These are phyloP conservation scores for Cygnus atratus DNA, from an alignment of 2,113 vertebrate species.

Conservation along the genomic window DNA sequence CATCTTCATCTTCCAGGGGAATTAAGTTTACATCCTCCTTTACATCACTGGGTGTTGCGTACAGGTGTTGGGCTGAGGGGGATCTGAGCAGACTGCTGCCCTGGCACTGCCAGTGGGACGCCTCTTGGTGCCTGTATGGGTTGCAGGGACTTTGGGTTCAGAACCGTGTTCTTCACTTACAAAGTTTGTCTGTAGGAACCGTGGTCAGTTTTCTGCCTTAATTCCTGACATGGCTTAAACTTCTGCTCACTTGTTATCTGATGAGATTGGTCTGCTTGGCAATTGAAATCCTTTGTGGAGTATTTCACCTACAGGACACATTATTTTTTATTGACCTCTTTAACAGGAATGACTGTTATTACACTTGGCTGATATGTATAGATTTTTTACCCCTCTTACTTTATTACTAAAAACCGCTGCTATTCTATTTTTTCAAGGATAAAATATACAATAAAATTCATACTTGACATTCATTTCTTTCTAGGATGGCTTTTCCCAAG, in stretches of 20 bases:
- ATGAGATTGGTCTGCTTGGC: not conserved
- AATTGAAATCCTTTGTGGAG: not conserved
- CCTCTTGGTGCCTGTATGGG: not conserved
- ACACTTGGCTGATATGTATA: not conserved
- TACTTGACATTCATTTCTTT: not conserved
- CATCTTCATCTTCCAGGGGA: not conserved
- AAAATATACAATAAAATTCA: not conserved
- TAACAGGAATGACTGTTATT: not conserved
- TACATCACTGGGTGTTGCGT: not conserved
- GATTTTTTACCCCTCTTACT: not conserved
- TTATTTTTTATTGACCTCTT: conserved; percentile 1
- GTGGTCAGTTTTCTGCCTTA: not conserved
- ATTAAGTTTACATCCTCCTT: not conserved
- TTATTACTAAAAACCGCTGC: not conserved
- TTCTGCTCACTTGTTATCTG: not conserved
- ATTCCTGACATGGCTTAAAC: not conserved
- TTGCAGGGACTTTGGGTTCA: not conserved
- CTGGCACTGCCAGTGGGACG: not conserved
- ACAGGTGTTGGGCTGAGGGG: not conserved
- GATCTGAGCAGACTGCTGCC: not conserved
- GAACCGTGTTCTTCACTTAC: not conserved
- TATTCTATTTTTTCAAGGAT: not conserved
- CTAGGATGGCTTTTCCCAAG: not conserved
- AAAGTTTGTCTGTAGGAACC: not conserved
- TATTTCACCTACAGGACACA: not conserved